These are phyloP conservation scores for Epinephelus coioides DNA, from an alignment of 2,797 vertebrate species.

Conservation along the genomic window DNA sequence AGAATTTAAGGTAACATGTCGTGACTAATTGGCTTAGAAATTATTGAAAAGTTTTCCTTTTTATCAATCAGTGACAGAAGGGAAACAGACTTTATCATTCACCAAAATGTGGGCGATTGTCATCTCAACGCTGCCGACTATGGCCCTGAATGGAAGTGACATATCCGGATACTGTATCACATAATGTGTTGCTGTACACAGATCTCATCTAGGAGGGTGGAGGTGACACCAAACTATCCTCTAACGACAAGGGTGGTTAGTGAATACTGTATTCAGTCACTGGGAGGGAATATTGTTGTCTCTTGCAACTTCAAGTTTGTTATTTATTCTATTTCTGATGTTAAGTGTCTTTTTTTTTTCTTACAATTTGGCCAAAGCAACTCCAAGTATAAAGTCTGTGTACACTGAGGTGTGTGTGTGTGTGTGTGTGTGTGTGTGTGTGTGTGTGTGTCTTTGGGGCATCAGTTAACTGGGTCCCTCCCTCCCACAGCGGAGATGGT, in stretches of 20 bases:
- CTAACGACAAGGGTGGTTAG: background rate
- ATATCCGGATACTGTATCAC: too few species aligned
- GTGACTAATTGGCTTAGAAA: too few species aligned
- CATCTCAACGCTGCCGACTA: too few species aligned
- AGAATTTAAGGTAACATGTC: too few species aligned
- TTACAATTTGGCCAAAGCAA: background rate
- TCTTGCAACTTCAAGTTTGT: background rate
- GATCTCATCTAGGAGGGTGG: too few species aligned
- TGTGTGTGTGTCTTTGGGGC: constrained; percentile 47
- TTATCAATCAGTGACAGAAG: too few species aligned
- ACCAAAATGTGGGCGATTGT: too few species aligned
- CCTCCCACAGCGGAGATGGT: constrained; percentile 72
- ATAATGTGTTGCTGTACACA: too few species aligned
- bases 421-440: constrained; percentile 5
- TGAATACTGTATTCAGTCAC: background rate
- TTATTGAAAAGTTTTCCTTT: too few species aligned
- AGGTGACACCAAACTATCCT: too few species aligned
- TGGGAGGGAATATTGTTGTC: background rate
- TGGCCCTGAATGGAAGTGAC: too few species aligned
- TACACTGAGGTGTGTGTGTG: constrained; percentile 6
- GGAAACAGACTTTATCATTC: too few species aligned
- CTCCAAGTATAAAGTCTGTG: constrained; percentile 5
- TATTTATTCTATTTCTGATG: background rate
- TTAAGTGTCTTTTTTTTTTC: background rate
- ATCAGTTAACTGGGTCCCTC: constrained; percentile 62